These are phyloP conservation scores for Trachurus trachurus DNA, from an alignment of 2,797 vertebrate species.

Conservation along the genomic window DNA sequence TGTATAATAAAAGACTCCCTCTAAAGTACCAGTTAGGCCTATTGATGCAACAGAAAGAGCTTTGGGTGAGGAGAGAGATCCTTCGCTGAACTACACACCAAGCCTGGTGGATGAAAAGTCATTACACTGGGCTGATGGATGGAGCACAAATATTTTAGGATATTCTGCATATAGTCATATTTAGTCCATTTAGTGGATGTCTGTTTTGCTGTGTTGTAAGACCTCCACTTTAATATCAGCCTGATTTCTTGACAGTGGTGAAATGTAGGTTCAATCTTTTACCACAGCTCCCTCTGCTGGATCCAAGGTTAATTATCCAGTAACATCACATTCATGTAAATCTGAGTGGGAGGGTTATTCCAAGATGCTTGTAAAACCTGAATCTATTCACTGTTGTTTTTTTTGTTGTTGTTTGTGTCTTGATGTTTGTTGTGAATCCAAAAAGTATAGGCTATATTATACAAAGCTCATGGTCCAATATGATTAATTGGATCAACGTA, in stretches of 20 bases:
- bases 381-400: too few species aligned
- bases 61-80: not conserved
- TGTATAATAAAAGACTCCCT: not conserved
- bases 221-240: not conserved
- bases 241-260: not conserved
- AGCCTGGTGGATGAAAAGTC: not conserved
- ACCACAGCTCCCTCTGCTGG: conserved; percentile 45
- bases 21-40: not conserved
- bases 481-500: not conserved
- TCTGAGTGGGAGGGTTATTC: not conserved
- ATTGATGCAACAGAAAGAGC: not conserved
- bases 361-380: too few species aligned
- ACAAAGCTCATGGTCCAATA: not conserved
- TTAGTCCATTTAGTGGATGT: not conserved
- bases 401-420: too few species aligned
- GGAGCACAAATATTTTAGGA: not conserved
- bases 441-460: not conserved
- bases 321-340: not conserved
- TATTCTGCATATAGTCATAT: not conserved
- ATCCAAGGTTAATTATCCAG: not conserved
- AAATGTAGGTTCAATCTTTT: not conserved
- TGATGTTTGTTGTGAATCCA: not conserved
- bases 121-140: not conserved
- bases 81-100: not conserved
- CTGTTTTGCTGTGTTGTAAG: not conserved